Base-by-base conservation (phyloP, 2,888 invertebrate genomes). In the Bombylius major region DNA sequence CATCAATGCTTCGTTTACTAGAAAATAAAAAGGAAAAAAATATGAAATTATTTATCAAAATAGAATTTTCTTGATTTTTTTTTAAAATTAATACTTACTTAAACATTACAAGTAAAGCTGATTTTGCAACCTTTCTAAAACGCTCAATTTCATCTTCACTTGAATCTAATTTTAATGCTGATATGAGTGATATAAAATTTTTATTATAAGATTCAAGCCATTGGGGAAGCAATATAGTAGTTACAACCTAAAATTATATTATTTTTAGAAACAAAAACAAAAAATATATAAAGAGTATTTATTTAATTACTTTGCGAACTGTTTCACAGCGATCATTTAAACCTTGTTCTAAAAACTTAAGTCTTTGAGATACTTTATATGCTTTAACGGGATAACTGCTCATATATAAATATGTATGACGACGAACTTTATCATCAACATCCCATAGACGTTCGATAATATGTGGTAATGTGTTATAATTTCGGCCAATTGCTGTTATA, bases 151-250 rank as follows among this genome's bases (percentile, higher is more conserved):
- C 84, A 4, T 78, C 77, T 47, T 79, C 77, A 52, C 77, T 78
- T 54, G 79, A 79, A 69, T 90, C 89, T 47, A 89, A 77, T 64
- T 90, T 83, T 33, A 93, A 76, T 5, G 86, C 84, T 58, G 82
- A 81, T 52, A 91, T 75, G n/a, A 94, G 75, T 7, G 81, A 77
- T 14, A 89, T 74, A 48, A 84, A 82, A 64, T 88, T 82, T 4
- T 83, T 82, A 51, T 85, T 77, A 65, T 84, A 87, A 2, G 81
- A 77, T 53, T 82, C 79, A 58, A 92, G 73, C 93, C 93, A 93
- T 3, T 82, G 76, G 0, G 86, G 85, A 2, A 93, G 72, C 61
- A 89, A 70, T 9, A 73, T 68, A 36, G 71, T 75, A 42, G 70
- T 69, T 0, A 82, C 77, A 60, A 72, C 69, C 61, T 62, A n/a